These are phyloP conservation scores for Drosophila orena DNA, from an alignment of 1,140 invertebrate genomes.

Conservation along the genomic window DNA sequence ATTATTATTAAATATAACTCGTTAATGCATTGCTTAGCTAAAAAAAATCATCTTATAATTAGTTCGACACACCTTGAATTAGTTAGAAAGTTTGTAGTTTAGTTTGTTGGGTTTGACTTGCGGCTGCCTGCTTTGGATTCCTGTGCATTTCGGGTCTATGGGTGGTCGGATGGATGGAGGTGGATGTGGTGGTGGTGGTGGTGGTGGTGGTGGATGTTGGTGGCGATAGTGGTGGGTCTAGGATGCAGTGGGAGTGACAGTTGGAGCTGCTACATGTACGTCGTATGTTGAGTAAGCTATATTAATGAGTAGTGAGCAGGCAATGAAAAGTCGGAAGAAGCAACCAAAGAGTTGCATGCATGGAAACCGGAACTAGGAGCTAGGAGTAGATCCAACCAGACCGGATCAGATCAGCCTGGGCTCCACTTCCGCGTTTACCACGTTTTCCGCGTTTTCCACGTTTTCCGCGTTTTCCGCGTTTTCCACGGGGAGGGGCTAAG, in stretches of 20 bases:
- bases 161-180: constrained; percentile 3
- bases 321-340: constrained; percentile 35
- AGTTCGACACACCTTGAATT: constrained; percentile 76
- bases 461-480: background rate
- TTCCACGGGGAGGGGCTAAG: constrained; percentile 21
- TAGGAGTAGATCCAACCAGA: constrained; percentile 3
- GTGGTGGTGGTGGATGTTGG: no score
- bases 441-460: no score
- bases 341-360: constrained; percentile 23
- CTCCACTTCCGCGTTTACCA: background rate
- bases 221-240: no score
- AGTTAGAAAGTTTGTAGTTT: constrained; percentile 50
- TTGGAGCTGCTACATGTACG: constrained; percentile 13
- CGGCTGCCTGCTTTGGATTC: constrained; percentile 1
- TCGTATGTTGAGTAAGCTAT: constrained; percentile 35
- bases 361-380: background rate
- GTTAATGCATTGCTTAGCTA: constrained; percentile 79
- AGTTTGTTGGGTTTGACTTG: constrained; percentile 12
- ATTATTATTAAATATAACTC: constrained; percentile 78
- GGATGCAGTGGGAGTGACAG: background rate
- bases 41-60: constrained; percentile 78
- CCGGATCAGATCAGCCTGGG: constrained; percentile 5
- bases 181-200: background rate
- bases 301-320: constrained; percentile 34
- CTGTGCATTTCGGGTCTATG: background rate